Evolutionary conservation across 2,113 vertebrate species (phyloP), one percentile per base, ranked within the genome.

Genomic region (Leucosticte australis): DNA sequence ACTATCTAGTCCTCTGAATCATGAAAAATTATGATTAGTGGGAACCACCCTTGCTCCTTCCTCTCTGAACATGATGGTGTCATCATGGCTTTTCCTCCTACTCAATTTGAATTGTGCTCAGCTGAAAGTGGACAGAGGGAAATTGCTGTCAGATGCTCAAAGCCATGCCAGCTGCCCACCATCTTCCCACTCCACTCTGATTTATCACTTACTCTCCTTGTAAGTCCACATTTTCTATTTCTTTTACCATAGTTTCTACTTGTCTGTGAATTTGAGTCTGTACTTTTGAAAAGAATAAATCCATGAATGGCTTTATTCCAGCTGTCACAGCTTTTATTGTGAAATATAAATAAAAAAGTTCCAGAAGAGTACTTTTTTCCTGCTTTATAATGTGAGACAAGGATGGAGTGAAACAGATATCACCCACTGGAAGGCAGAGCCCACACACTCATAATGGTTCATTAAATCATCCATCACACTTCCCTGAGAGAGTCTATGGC

Each of bases 381-480:
- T 88, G 74, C 82, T 86, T 92, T 86, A 67, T 74, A 77, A 90
- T 55, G 19, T 89, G 75, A 97, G 90, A 93, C 63, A 93, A 95
- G 95, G 83, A 83, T 83, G 64, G 59, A 93, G 76, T 65, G 92
- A 93, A 97, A 92, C 59, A 88, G 68, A 96, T 97, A 90, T 94
- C 94, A 95, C 96, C 90, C 95, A 95, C 96, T 94, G 90, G 53
- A 94, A 97, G 67, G 35, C 55, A 92, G 78, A 90, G 88, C 94
- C 96, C 96, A 94, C 96, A 94, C 94, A 93, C 55, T 88, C 59
- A 50, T 63, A 77, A 89, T 83, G 90, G 93, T 94, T 93, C 75
- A 92, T 90, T 83, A 87, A 86, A 80, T 80, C 75, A 93, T 94
- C 88, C 55, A 33, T 80, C 3, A 28, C 35, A 52, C 55, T 86